These are phyloP conservation scores for Crossaster papposus DNA, from an alignment of 53 echinoderm and acorn worm genomes.

Conservation along the genomic window DNA sequence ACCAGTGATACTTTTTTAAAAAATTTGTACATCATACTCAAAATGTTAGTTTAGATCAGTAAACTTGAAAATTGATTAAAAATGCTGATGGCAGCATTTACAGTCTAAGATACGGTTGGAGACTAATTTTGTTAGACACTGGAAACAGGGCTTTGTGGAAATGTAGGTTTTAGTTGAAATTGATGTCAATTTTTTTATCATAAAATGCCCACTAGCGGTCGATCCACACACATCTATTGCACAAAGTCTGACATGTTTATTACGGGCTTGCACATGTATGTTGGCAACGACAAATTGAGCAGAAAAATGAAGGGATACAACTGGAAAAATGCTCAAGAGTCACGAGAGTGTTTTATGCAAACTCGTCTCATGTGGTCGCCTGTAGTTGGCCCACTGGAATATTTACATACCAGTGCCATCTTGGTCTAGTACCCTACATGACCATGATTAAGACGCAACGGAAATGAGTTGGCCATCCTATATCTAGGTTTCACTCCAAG, in stretches of 20 bases:
- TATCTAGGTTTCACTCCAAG: no score
- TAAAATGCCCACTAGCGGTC: no score
- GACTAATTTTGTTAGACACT: not conserved
- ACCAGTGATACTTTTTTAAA: not conserved
- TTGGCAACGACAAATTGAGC: no score
- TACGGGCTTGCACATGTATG: no score
- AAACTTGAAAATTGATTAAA: conserved; percentile 19
- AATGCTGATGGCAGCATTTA: conserved; percentile 7
- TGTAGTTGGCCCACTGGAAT: not conserved
- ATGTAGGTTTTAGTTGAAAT: not conserved
- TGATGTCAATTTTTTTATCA: no score
- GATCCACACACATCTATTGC: no score
- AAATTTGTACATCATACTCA: conserved; percentile 41
- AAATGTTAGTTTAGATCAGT: conserved; percentile 18
- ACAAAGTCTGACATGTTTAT: no score
- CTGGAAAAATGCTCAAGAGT: no score
- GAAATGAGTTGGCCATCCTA: no score
- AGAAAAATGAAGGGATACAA: no score
- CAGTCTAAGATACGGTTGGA: not conserved
- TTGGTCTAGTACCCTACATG: not conserved
- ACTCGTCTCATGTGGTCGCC: not conserved
- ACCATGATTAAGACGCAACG: not conserved
- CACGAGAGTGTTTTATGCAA: no score
- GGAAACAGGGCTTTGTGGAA: not conserved
- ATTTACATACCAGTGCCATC: not conserved